Evolutionary conservation across 2,888 invertebrate genomes (phyloP).

Genomic region (Sacculina carcini): DNA sequence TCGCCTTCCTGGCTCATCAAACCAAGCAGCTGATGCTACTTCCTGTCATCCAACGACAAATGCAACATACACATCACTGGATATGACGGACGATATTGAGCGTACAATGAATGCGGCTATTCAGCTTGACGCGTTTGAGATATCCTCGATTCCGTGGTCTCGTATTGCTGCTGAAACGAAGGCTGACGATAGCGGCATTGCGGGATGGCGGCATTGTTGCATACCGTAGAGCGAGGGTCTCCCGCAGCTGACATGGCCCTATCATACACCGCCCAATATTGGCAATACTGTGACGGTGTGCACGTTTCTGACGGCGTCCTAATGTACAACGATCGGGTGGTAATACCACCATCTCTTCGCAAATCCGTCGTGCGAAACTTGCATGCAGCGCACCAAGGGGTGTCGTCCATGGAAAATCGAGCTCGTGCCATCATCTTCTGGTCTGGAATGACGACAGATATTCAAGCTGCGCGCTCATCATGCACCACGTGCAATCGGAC

Average conservation of each 20-base stretch:
- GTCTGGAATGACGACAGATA: no score
- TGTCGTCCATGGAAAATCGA: no score
- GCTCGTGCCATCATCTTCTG: no score
- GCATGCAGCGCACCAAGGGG: no score
- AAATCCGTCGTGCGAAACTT: no score
- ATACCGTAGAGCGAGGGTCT: neutral
- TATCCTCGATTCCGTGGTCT: neutral
- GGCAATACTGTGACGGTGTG: constrained; percentile 1
- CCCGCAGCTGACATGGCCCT: neutral
- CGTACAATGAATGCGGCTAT: neutral
- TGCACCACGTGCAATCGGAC: no score
- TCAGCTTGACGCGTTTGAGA: neutral
- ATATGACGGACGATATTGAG: neutral
- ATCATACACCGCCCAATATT: neutral
- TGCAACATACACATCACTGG: neutral
- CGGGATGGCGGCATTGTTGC: neutral
- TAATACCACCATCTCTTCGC: neutral
- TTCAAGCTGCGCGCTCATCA: no score
- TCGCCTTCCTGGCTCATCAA: constrained; percentile 1
- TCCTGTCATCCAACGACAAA: neutral
- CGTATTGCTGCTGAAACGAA: neutral
- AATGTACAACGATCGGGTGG: constrained; percentile 1
- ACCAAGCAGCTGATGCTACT: constrained; percentile 4
- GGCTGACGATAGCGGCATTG: no score
- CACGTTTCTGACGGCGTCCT: neutral